Percentiles rank a stretch among this genome's conserved stretches.
Evolutionary conservation across 1,140 invertebrate genomes (phyloP).

Genomic region (Papilio helenus): DNA sequence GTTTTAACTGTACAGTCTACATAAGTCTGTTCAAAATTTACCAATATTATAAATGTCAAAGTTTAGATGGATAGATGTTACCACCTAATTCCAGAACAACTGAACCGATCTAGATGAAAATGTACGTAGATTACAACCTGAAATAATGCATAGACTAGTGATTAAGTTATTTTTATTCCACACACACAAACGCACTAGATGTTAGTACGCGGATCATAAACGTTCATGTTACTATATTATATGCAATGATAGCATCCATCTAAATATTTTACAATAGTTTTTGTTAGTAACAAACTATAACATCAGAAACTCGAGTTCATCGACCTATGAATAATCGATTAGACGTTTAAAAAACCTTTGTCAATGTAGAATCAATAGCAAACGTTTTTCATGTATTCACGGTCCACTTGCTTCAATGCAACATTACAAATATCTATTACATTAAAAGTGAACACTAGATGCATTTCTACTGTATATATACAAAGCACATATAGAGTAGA

Average conservation of each 20-base stretch:
- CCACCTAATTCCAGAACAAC: no score
- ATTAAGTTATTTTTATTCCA: no score
- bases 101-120: no score
- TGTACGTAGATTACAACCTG: no score
- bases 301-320: neutral
- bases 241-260: neutral
- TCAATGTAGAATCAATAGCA: slow-evolving; percentile 16
- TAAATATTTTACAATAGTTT: neutral
- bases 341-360: slow-evolving; percentile 13
- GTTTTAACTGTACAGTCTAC: no score
- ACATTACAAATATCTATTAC: neutral
- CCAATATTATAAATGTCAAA: no score
- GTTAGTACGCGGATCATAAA: no score
- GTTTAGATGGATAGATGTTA: no score
- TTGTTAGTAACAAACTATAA: neutral
- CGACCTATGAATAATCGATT: slow-evolving; percentile 18
- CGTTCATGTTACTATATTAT: neutral
- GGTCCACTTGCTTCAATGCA: neutral
- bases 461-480: neutral
- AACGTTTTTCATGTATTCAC: slow-evolving; percentile 6
- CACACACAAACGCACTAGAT: no score
- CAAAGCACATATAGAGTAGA: no score
- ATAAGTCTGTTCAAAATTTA: no score
- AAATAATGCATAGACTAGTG: no score
- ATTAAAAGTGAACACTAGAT: neutral